These are phyloP conservation scores for Amblyjoppa fuscipennis DNA, from an alignment of 2,888 invertebrate species.

Conservation along the genomic window DNA sequence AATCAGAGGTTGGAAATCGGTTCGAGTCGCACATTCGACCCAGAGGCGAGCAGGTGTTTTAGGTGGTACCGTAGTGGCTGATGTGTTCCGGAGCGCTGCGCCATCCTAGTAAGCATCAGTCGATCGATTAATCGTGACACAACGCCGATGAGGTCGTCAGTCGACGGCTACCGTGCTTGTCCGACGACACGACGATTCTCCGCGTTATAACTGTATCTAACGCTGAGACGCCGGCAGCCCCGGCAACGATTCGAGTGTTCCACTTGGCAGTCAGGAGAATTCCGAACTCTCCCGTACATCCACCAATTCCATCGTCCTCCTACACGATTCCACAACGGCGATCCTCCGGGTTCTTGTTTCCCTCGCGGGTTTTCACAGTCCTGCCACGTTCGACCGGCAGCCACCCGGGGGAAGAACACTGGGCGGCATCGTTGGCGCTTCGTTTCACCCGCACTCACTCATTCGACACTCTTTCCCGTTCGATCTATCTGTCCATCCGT, in stretches of 20 bases:
- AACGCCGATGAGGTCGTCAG: constrained; percentile 29
- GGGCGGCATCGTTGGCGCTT: constrained; percentile 35
- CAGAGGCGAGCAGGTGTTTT: constrained; percentile 1
- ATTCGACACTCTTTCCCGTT: constrained; percentile 47
- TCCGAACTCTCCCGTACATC: constrained; percentile 14
- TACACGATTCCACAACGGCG: constrained; percentile 29
- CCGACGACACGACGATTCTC: constrained; percentile 21
- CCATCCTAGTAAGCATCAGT: constrained; percentile 26
- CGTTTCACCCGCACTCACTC: constrained; percentile 40
- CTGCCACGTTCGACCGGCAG: constrained; percentile 49
- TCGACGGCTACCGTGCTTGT: constrained; percentile 12
- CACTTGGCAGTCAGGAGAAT: constrained; percentile 59
- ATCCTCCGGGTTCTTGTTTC: not conserved
- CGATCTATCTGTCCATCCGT: constrained; percentile 41
- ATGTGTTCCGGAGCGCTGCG: not conserved
- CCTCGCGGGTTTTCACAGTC: constrained; percentile 43
- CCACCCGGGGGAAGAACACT: constrained; percentile 49
- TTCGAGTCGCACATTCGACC: not conserved
- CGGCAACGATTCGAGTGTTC: constrained; percentile 51
- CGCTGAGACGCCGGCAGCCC: constrained; percentile 28
- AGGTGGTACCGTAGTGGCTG: not conserved
- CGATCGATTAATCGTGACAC: constrained; percentile 43
- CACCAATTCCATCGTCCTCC: constrained; percentile 15
- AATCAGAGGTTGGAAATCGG: not conserved
- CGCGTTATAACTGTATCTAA: not conserved